A percentile compares a stretch with the other conserved stretches of the same genome.
phyloP scores from a whole-genome alignment of 35 echinoderm and acorn worm species.

The Ophiothrix spiculata region DNA sequence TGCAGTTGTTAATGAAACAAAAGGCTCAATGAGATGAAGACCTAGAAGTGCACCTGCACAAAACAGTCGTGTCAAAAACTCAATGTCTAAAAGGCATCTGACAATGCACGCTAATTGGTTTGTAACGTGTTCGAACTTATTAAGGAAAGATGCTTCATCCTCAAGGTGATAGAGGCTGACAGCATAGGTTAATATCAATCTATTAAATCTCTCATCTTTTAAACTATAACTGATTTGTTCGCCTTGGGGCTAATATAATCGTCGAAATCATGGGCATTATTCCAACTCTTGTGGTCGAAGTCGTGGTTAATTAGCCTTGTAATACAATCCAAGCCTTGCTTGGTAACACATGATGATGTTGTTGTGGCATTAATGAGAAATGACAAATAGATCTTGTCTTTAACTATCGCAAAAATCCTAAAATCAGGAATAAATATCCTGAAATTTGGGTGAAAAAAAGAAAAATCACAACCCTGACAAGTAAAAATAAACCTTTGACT shows the following conservation, averaged over 20 bases:
- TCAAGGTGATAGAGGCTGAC: neutral
- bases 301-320: neutral
- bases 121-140: neutral
- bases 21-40: conserved; percentile 7
- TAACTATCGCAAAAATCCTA: no score
- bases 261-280: conserved; percentile 24
- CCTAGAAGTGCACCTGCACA: conserved; percentile 10
- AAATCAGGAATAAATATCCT: no score
- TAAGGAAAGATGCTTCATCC: neutral
- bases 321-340: neutral
- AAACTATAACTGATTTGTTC: conserved; percentile 28
- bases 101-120: conserved; percentile 8
- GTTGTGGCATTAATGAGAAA: conserved; percentile 28
- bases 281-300: conserved; percentile 18
- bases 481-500: no score
- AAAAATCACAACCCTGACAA: no score
- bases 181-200: neutral
- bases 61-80: neutral
- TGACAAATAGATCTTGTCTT: conserved; percentile 13
- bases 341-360: conserved; percentile 20
- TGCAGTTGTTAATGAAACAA: conserved; percentile 12
- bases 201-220: conserved; percentile 17
- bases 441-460: no score
- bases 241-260: neutral
- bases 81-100: conserved; percentile 2